These are phyloP conservation scores for Ormyrus thymus DNA, from an alignment of 2,888 invertebrate genomes.

Conservation along the genomic window DNA sequence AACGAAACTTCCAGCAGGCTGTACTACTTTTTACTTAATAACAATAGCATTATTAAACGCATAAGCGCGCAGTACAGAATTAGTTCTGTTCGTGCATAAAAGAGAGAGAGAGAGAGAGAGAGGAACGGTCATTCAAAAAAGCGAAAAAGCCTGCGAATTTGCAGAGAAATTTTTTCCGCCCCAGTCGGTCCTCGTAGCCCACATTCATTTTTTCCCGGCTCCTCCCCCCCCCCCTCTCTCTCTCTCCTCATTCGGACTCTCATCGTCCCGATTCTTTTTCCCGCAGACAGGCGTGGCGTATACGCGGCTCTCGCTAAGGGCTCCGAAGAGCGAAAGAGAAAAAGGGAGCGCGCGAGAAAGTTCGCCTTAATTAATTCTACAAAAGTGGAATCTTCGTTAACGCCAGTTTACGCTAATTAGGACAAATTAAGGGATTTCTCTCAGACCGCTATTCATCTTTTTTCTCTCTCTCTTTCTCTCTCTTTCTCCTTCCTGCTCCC, in stretches of 20 bases:
- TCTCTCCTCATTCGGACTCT: neutral
- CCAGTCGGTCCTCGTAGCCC: too few relatives aligned
- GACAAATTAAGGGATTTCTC: slow-evolving; percentile 61
- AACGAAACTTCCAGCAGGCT: too few relatives aligned
- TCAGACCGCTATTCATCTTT: slow-evolving; percentile 10
- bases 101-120: too few relatives aligned
- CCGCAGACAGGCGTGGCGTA: too few relatives aligned
- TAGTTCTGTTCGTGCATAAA: too few relatives aligned
- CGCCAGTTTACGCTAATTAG: slow-evolving; percentile 68
- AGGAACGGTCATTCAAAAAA: too few relatives aligned
- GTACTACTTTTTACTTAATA: neutral
- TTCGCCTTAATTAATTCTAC: slow-evolving; percentile 69
- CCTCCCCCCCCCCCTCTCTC: neutral
- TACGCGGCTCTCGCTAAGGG: neutral
- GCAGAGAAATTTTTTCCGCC: too few relatives aligned
- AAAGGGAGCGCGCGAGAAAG: slow-evolving; percentile 32
- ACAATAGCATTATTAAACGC: neutral
- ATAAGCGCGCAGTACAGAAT: too few relatives aligned
- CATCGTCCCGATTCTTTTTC: too few relatives aligned
- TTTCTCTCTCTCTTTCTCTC: neutral
- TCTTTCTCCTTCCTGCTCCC: neutral
- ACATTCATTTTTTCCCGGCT: too few relatives aligned
- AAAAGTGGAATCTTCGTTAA: slow-evolving; percentile 70
- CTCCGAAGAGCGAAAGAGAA: slow-evolving; percentile 5
- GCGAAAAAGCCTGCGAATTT: too few relatives aligned